Base-by-base conservation (phyloP, 92 coral and sea anemone species). In the Palythoa grandis region DNA sequence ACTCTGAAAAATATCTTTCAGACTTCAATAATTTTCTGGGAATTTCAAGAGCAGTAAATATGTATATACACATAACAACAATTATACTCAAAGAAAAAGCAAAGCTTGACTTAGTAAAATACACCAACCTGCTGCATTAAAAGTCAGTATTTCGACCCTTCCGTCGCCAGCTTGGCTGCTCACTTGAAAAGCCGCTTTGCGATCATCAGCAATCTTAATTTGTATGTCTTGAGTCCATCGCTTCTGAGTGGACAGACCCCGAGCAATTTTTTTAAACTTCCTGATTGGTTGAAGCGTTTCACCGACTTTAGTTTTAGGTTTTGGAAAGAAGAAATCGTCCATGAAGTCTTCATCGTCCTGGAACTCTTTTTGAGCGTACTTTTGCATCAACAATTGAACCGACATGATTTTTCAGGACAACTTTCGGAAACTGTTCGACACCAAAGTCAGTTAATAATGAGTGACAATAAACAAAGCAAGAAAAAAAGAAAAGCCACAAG, bases 91-190 rank as follows among this genome's bases (percentile, higher is more conserved):
- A 29, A 29, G 35, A 3, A 43, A 43, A 43, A 1, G 50, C 50
- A 43, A 43, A 43, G 9, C 50, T 43, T 43, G 50, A 43, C 50
- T 3, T 43, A 3, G n/a, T 58, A 22, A 67, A 47, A n/a, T 1
- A 50, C 35, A 76, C 84, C 40, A 70, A 91, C 93, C 91, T n/a
- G 89, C 89, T 15, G 72, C 91, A 38, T 84, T 79, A 13, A 91
- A 91, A 5, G 91, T 84, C 25, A 84, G 76, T 25, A 58, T 74
- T 56, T 52, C 71, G 15, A 72, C 43, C 17, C 89, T 89, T 48
- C 90, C 83, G 17, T 88, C 86, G 19, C 74, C 72, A 6, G 19
- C 22, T 54, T 75, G 71, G 47, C 82, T 88, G 35, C 53, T 78
- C 9, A 84, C 70, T 74, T 74, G 52, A 63, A 54, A 52, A 52